Percentiles rank a stretch among this genome's conserved stretches.
These are phyloP conservation scores for Scartelaos histophorus DNA, from an alignment of 2,113 vertebrate genomes.

Conservation along the genomic window DNA sequence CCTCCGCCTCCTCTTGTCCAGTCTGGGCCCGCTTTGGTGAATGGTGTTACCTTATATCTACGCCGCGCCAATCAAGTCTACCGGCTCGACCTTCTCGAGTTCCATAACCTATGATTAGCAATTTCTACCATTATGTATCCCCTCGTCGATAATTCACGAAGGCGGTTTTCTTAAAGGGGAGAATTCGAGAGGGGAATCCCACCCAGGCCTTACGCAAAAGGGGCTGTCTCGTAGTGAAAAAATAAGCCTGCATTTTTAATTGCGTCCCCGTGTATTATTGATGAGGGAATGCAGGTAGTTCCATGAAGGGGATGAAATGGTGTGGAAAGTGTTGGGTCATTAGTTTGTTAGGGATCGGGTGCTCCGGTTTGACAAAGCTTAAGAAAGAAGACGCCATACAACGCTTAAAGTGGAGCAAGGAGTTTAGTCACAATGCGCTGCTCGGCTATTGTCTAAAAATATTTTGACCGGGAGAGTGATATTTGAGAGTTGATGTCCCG, in stretches of 20 bases:
- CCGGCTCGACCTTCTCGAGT: conserved; percentile 62
- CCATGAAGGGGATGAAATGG: conserved; percentile 55
- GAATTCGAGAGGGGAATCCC: conserved; percentile 74
- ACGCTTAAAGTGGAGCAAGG: conserved; percentile 37
- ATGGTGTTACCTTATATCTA: conserved; percentile 60
- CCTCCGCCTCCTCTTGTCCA: conserved; percentile 35
- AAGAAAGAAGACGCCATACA: conserved; percentile 47
- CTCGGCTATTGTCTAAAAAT: conserved; percentile 31
- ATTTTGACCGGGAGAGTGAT: conserved; percentile 34
- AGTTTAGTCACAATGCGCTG: conserved; percentile 24
- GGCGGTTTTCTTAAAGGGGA: conserved; percentile 50
- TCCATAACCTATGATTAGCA: conserved; percentile 70
- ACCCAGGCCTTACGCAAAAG: conserved; percentile 46
- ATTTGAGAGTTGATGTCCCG: conserved; percentile 36
- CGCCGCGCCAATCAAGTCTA: conserved; percentile 51
- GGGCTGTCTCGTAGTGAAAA: conserved; percentile 52
- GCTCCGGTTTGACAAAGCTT: conserved; percentile 49
- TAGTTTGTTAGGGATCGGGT: conserved; percentile 39
- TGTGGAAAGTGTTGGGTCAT: conserved; percentile 62
- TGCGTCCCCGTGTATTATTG: conserved; percentile 67
- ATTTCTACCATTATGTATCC: conserved; percentile 76
- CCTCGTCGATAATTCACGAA: conserved; percentile 71
- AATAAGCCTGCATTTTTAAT: conserved; percentile 71
- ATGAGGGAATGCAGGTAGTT: conserved; percentile 54
- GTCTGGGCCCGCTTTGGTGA: conserved; percentile 17